These are phyloP conservation scores for Montipora efflorescens DNA, from an alignment of 64 coral and sea anemone genomes.

Conservation along the genomic window DNA sequence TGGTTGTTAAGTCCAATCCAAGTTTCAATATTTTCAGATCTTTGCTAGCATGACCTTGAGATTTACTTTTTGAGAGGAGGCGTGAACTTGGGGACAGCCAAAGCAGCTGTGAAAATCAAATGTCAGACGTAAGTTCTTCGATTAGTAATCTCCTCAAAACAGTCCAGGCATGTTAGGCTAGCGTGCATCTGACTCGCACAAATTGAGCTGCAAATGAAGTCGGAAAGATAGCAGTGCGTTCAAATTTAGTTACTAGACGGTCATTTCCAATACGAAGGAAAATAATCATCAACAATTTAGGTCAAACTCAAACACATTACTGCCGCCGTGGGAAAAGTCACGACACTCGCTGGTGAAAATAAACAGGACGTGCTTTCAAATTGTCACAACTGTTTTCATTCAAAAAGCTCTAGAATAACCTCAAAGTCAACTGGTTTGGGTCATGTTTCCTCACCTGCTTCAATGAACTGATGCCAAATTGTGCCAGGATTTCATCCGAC, in stretches of 20 bases:
- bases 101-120: conserved; percentile 36
- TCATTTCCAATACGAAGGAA: not conserved
- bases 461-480: not conserved
- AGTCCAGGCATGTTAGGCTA: not conserved
- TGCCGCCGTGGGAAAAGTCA: not conserved
- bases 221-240: not conserved
- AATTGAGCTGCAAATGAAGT: not conserved
- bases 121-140: conserved; percentile 12
- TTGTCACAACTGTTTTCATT: too few species aligned
- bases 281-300: not conserved
- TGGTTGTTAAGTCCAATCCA: not conserved
- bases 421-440: not conserved
- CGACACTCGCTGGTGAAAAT: not conserved
- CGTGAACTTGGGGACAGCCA: conserved; percentile 38
- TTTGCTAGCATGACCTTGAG: not conserved
- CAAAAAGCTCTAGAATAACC: not conserved
- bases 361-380: not conserved
- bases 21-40: not conserved
- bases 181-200: not conserved
- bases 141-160: conserved; percentile 12
- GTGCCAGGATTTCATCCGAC: not conserved
- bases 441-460: not conserved
- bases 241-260: not conserved
- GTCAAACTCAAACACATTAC: not conserved
- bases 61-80: not conserved